Evolutionary conservation across 2,888 invertebrate species (phyloP).

Genomic region (Patella pellucida): DNA sequence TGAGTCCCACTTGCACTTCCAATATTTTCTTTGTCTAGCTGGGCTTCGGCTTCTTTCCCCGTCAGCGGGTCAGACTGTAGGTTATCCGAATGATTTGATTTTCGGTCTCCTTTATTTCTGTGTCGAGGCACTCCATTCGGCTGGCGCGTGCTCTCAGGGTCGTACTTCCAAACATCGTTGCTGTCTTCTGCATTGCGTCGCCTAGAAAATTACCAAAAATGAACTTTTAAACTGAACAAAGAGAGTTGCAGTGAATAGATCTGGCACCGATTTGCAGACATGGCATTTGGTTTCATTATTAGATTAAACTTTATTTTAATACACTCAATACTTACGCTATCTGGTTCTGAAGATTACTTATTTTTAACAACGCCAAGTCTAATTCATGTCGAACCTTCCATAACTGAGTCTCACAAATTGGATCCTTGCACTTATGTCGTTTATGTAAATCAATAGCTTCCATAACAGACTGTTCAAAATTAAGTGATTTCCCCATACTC

Average conservation of each 20-base stretch:
- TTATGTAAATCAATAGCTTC: slow-evolving; percentile 84
- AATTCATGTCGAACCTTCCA: slow-evolving; percentile 94
- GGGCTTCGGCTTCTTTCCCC: slow-evolving; percentile 7
- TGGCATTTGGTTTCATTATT: too few species aligned
- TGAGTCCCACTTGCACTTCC: slow-evolving; percentile 21
- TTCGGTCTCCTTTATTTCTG: slow-evolving; percentile 13
- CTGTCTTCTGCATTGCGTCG: neutral
- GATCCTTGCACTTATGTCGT: slow-evolving; percentile 83
- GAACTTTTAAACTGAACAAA: neutral
- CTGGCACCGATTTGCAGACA: too few species aligned
- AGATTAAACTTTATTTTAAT: too few species aligned
- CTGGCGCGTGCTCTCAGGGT: slow-evolving; percentile 33
- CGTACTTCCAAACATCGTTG: slow-evolving; percentile 30
- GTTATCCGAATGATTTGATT: slow-evolving; percentile 9
- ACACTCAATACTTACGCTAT: slow-evolving; percentile 71
- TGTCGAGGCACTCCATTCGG: slow-evolving; percentile 29
- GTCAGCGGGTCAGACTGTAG: slow-evolving; percentile 9
- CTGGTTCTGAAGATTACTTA: slow-evolving; percentile 87
- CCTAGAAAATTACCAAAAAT: neutral
- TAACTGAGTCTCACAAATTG: slow-evolving; percentile 72
- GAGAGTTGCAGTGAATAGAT: too few species aligned
- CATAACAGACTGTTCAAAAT: slow-evolving; percentile 85
- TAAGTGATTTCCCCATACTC: slow-evolving; percentile 83
- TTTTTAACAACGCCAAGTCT: slow-evolving; percentile 86
- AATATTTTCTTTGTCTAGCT: slow-evolving; percentile 2